These are phyloP conservation scores for Bubo bubo DNA, from an alignment of 2,113 vertebrate species.

Conservation along the genomic window DNA sequence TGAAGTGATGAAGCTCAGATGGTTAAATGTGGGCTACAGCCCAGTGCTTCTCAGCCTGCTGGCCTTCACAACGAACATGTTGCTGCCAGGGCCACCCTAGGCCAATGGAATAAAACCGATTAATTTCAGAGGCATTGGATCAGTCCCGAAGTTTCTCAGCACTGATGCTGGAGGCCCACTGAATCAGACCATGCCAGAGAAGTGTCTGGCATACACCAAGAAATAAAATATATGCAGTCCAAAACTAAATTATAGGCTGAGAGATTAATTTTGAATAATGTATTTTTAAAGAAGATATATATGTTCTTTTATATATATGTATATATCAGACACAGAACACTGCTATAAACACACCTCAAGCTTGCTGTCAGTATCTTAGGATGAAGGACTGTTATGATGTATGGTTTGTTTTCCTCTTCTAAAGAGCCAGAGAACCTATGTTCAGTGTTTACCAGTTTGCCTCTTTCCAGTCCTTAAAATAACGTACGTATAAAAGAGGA, in stretches of 20 bases:
- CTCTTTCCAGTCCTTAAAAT: constrained; percentile 9
- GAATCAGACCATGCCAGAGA: not conserved
- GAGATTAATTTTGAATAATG: not conserved
- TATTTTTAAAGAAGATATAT: not conserved
- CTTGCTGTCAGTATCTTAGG: not conserved
- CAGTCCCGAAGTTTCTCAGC: not conserved
- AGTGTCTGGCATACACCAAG: not conserved
- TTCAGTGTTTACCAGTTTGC: not conserved
- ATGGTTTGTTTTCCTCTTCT: not conserved
- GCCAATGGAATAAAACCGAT: not conserved
- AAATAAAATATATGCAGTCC: not conserved
- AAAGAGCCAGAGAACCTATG: not conserved
- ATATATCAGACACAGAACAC: not conserved
- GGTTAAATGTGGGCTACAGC: not conserved
- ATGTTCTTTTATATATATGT: not conserved
- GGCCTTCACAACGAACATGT: not conserved
- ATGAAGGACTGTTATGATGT: not conserved
- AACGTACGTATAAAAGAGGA: not conserved
- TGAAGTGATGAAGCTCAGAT: not conserved
- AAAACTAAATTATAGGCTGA: not conserved
- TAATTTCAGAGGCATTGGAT: constrained; percentile 14
- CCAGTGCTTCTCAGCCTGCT: not conserved
- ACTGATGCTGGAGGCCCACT: not conserved
- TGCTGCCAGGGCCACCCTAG: not conserved
- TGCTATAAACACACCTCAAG: not conserved